Evolutionary conservation across 2,797 vertebrate genomes (phyloP), one percentile per base, ranked within the genome.

Genomic region (Anabacerthia variegaticeps): DNA sequence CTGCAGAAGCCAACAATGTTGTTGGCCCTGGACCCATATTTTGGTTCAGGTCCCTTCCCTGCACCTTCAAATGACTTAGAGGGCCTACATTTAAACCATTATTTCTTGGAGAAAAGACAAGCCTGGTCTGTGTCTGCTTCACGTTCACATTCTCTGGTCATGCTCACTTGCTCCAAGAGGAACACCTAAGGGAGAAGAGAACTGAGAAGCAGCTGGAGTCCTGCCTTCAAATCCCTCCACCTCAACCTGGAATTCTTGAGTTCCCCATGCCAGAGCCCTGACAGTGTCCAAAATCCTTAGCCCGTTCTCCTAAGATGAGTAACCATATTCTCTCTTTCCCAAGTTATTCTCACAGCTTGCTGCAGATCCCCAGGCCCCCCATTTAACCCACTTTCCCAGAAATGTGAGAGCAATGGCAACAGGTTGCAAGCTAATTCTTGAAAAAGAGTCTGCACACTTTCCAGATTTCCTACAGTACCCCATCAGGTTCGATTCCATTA

Each of bases 11-110:
- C 46, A 84, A 17, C 4, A 16, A 37, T 2, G 3, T 21, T 37
- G 1, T 3, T 48, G 48, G 26, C 32, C 27, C 30, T 34, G 26
- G 8, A 39, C 16, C 28, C 3, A 0, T 15, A 28, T 7, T 65
- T 52, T 52, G 9, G 37, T 14, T 43, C 19, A 26, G 41, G 11
- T 5, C 7, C 21, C 1, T 5, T 32, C 21, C 36, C 27, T 32
- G 30, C 30, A 56, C 4, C 41, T 91, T 48, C 58, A 27, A 46
- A 24, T 10, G 0, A 20, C 32, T 65, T 48, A 23, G 68, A 80
- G 46, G 28, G 20, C 37, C 34, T 7, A 18, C 8, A 24, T 17
- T 63, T 41, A 59, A 84, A 68, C 6, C 2, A 21, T 83, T 39
- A 55, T 30, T 84, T 84, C 59, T 59, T 51, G 65, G 49, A 73